Percentiles rank a stretch among this genome's conserved stretches.
Evolutionary conservation across 2,888 invertebrate species (phyloP).

Genomic region (Oscheius onirici): DNA sequence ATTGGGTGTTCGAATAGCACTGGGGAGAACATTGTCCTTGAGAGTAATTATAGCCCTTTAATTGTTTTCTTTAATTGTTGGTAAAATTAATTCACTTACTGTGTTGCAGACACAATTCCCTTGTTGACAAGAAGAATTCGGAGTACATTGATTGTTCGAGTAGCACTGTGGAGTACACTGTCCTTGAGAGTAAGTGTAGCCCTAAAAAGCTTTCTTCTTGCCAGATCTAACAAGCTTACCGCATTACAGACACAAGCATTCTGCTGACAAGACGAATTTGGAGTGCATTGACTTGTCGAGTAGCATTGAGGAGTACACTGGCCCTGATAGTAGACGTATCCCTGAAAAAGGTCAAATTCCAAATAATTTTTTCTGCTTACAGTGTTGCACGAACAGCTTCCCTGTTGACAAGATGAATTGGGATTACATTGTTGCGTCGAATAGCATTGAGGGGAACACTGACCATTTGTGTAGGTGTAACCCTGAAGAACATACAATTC

Average conservation of each 20-base stretch:
- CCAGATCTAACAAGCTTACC: background rate
- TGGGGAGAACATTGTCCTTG: constrained; percentile 25
- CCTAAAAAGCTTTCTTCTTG: constrained; percentile 12
- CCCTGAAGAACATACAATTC: too few species aligned
- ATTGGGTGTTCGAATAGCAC: constrained; percentile 13
- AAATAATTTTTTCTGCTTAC: background rate
- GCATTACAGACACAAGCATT: constrained; percentile 24
- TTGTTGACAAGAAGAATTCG: constrained; percentile 24
- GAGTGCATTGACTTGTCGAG: constrained; percentile 11
- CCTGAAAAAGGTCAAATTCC: background rate
- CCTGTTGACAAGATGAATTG: constrained; percentile 27
- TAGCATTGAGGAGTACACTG: constrained; percentile 24
- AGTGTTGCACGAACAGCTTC: constrained; percentile 28
- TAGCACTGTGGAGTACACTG: constrained; percentile 22
- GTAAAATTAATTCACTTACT: too few species aligned
- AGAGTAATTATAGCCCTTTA: constrained; percentile 31
- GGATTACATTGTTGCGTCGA: constrained; percentile 1
- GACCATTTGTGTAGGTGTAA: constrained; percentile 1
- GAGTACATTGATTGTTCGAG: constrained; percentile 6
- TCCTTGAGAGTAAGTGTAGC: constrained; percentile 3
- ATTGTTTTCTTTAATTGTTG: too few species aligned
- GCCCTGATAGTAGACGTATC: background rate
- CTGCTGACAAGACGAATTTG: constrained; percentile 21
- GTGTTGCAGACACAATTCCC: constrained; percentile 25
- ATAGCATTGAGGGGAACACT: constrained; percentile 22